Evolutionary conservation across 2,888 invertebrate genomes (phyloP).

Genomic region (Mamestra brassicae): DNA sequence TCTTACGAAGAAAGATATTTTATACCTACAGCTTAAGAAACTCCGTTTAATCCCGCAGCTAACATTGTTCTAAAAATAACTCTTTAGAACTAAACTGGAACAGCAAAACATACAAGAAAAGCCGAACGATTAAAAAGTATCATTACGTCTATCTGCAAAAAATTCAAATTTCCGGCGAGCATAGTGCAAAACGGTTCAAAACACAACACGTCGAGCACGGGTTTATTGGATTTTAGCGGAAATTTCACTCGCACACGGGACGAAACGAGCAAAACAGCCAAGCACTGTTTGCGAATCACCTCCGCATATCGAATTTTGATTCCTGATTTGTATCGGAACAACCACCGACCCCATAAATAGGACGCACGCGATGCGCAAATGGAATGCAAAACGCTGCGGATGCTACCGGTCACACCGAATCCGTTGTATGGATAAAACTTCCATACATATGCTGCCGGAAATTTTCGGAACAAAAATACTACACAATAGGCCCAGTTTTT

Average conservation of each 20-base stretch:
- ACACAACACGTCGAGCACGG: slow-evolving; percentile 72
- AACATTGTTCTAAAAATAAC: slow-evolving; percentile 32
- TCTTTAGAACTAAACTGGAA: slow-evolving; percentile 29
- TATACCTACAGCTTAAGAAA: slow-evolving; percentile 13
- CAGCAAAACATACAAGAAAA: slow-evolving; percentile 18
- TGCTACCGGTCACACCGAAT: slow-evolving; percentile 64
- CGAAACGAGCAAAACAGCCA: slow-evolving; percentile 77
- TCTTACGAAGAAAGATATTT: slow-evolving; percentile 25
- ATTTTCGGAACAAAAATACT: slow-evolving; percentile 50
- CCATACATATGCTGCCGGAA: slow-evolving; percentile 42
- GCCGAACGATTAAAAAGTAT: slow-evolving; percentile 42
- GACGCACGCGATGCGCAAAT: slow-evolving; percentile 77
- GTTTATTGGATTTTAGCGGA: slow-evolving; percentile 89
- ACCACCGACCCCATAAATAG: slow-evolving; percentile 69
- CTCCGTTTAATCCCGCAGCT: slow-evolving; percentile 15
- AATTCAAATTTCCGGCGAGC: slow-evolving; percentile 68
- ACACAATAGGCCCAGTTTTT: slow-evolving; percentile 44
- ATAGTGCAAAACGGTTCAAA: slow-evolving; percentile 62
- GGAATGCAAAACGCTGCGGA: slow-evolving; percentile 78
- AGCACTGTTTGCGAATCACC: slow-evolving; percentile 83
- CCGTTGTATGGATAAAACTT: slow-evolving; percentile 47
- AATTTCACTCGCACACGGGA: slow-evolving; percentile 80
- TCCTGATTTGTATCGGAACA: slow-evolving; percentile 81
- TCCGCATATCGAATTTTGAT: slow-evolving; percentile 86
- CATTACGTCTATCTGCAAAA: slow-evolving; percentile 64